Evolutionary conservation across 2,888 invertebrate genomes (phyloP).

Genomic region (Nemotelus nigrinus): DNA sequence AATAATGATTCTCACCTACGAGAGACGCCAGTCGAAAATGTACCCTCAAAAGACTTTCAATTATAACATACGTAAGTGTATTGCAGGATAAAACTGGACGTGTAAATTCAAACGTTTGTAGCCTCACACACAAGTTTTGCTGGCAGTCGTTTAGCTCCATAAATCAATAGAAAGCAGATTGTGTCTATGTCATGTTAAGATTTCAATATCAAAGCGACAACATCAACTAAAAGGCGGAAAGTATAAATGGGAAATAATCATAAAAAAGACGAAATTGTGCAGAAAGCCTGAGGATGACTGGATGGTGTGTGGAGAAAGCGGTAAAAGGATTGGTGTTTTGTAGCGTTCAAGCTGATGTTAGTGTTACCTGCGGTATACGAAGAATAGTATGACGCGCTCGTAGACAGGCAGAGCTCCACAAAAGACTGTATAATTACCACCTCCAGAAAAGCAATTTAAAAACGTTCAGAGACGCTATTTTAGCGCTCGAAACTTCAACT

Average conservation of each 20-base stretch:
- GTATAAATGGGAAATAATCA: background rate
- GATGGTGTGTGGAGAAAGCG: constrained; percentile 2
- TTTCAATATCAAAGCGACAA: constrained; percentile 49
- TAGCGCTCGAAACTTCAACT: constrained; percentile 31
- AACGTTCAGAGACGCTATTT: constrained; percentile 46
- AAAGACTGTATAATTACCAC: constrained; percentile 48
- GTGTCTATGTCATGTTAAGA: constrained; percentile 45
- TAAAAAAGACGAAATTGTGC: background rate
- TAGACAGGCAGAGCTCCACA: constrained; percentile 23
- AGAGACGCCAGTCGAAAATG: background rate
- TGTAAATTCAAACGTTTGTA: background rate
- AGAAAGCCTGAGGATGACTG: constrained; percentile 30
- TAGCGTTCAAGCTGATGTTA: background rate
- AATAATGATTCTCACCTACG: background rate
- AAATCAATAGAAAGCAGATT: constrained; percentile 47
- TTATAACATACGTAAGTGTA: background rate
- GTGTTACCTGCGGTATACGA: background rate
- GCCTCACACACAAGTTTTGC: no score
- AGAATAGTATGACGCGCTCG: background rate
- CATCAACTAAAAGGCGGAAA: constrained; percentile 14
- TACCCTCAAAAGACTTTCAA: background rate
- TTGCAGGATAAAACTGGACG: background rate
- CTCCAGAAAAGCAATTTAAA: constrained; percentile 49
- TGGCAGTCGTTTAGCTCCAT: constrained; percentile 28
- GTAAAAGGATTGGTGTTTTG: constrained; percentile 14